Base-by-base conservation (phyloP, 1,140 invertebrate genomes). In the Anoplophora glabripennis region DNA sequence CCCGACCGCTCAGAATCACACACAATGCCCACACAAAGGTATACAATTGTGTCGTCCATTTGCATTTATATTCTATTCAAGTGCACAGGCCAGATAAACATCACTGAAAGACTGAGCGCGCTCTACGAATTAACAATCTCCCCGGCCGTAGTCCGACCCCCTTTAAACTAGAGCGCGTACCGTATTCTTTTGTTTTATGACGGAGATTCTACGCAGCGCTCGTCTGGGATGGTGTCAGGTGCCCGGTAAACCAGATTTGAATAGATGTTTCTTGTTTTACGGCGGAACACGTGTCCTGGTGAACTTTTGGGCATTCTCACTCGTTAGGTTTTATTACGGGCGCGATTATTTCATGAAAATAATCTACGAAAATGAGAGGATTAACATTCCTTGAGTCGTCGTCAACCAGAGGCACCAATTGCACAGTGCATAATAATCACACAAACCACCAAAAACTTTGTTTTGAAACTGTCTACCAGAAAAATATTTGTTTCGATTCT, bases 11-110 rank as follows among this genome's bases (percentile, higher is more conserved):
- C 63, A 71, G 67, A 65, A 67, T 66, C 62, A 65, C 68, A 57
- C 60, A 65, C 64, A 68, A 67, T 69, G 62, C 68, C 69, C 66
- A 66, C 68, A 72, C 69, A 44, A 54, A 68, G 68, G 65, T 57
- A 63, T 59, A 69, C 71, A 72, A 70, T 71, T 70, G 71, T 63
- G 65, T 64, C 67, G 58, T 58, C 65, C 70, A 73, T 73, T 73
- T 73, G 72, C 72, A 73, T 73, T 73, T 72, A 65, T 65, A 68
- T 68, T 65, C 66, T 61, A 63, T 62, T 62, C 63, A 61, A 65
- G 66, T 65, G 61, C 61, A 54, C 63, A 53, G 52, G 45, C 53
- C 61, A 60, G 66, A 68, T 68, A 68, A 68, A 68, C 66, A 68
- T 68, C 66, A 44, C 61, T 62, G 21, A 64, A 69, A 69, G 62